Conservation (phyloP, 2,797 vertebrate genomes). For the Craterocephalus amniculus region DNA sequence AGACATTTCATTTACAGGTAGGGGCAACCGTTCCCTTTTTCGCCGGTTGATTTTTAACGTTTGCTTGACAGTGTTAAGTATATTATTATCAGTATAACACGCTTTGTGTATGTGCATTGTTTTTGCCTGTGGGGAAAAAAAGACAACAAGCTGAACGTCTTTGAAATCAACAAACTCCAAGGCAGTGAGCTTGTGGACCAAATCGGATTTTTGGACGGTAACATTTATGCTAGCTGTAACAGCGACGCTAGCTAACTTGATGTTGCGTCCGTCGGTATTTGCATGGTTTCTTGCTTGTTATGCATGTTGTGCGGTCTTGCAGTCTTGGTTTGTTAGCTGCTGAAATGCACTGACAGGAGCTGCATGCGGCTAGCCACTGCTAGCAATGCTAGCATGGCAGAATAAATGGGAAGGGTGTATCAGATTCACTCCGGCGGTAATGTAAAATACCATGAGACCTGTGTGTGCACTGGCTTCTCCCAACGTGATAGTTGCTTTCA, state of each 20-base stretch:
- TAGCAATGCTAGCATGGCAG: constrained; percentile 63
- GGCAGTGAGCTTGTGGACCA: constrained; percentile 16
- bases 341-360: constrained; percentile 17
- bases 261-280: neutral
- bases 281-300: neutral
- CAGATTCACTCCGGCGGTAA: constrained; percentile 39
- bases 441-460: constrained; percentile 31
- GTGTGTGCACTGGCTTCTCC: neutral
- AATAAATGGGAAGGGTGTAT: constrained; percentile 36
- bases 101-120: neutral
- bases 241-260: neutral
- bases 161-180: constrained; percentile 29
- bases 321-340: constrained; percentile 20
- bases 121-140: neutral
- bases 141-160: constrained; percentile 22
- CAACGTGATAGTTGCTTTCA: neutral
- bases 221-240: constrained; percentile 34
- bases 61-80: neutral
- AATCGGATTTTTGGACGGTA: constrained; percentile 26
- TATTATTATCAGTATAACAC: no score
- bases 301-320: neutral
- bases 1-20: constrained; percentile 71
- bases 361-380: constrained; percentile 52
- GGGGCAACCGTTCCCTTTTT: neutral
- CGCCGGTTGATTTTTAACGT: neutral